A percentile compares a stretch with the other conserved stretches of the same genome.
phyloP scores from a whole-genome alignment of 2,797 vertebrate genomes.

The Adrianichthys oophorus region DNA sequence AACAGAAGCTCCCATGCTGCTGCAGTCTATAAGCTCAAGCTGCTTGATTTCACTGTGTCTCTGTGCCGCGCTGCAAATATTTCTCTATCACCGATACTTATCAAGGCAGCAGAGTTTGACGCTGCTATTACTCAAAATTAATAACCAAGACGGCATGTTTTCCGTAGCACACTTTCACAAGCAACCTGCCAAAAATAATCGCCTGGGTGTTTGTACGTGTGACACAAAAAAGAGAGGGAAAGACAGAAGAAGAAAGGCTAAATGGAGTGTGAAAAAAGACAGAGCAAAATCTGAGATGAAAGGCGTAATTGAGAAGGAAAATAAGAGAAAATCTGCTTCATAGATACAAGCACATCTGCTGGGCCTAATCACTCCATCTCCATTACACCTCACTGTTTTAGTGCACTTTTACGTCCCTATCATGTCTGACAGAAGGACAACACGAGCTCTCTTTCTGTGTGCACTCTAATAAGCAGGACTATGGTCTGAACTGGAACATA shows the following conservation, averaged over 20 bases:
- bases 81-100: slow-evolving; percentile 76
- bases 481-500: slow-evolving; percentile 61
- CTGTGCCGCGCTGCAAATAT: slow-evolving; percentile 51
- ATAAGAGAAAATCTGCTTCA: slow-evolving; percentile 32
- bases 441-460: slow-evolving; percentile 46
- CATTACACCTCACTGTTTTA: slow-evolving; percentile 60
- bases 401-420: slow-evolving; percentile 73
- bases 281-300: slow-evolving; percentile 33
- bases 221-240: slow-evolving; percentile 29
- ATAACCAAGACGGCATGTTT: slow-evolving; percentile 85
- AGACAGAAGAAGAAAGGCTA: slow-evolving; percentile 29
- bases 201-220: slow-evolving; percentile 57
- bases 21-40: slow-evolving; percentile 57
- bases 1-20: slow-evolving; percentile 42
- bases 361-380: slow-evolving; percentile 52
- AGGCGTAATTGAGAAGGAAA: slow-evolving; percentile 33
- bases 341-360: slow-evolving; percentile 48
- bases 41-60: slow-evolving; percentile 66
- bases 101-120: slow-evolving; percentile 82
- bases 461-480: slow-evolving; percentile 60
- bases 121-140: slow-evolving; percentile 83
- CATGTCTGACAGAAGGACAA: slow-evolving; percentile 77
- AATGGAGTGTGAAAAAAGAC: slow-evolving; percentile 48
- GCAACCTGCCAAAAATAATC: slow-evolving; percentile 89
- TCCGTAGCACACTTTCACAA: slow-evolving; percentile 80